Conservation (phyloP, 2,797 vertebrate genomes). For the Intellagama lesueurii region DNA sequence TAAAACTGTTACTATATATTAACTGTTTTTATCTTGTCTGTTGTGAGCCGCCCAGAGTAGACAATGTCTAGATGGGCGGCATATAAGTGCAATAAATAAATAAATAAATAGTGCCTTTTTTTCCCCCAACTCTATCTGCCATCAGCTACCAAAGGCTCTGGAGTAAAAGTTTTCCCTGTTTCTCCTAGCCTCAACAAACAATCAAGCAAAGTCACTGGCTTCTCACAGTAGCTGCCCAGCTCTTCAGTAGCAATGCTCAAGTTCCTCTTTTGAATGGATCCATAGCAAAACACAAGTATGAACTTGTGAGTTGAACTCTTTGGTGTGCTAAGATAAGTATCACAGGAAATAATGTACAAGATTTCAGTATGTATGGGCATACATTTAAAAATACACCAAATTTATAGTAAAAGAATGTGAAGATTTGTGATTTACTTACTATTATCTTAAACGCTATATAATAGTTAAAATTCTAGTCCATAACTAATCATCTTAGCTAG, state of each 20-base stretch:
- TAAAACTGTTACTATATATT: too few relatives aligned
- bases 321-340: background rate
- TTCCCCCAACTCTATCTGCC: too few relatives aligned
- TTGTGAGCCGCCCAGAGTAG: too few relatives aligned
- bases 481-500: background rate
- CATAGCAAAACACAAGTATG: background rate
- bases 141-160: too few relatives aligned
- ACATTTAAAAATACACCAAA: background rate
- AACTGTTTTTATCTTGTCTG: too few relatives aligned
- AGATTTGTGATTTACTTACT: conserved; percentile 11
- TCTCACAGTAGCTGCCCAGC: background rate
- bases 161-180: background rate
- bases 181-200: background rate
- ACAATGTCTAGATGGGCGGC: too few relatives aligned
- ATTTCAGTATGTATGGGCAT: background rate
- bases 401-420: background rate
- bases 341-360: background rate
- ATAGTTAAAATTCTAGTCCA: background rate
- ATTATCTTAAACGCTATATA: background rate
- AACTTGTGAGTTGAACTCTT: background rate
- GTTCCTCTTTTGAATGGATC: background rate
- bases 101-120: too few relatives aligned
- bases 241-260: background rate
- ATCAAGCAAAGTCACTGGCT: background rate
- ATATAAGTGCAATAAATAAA: too few relatives aligned